Percentiles rank a stretch among this genome's conserved stretches.
Evolutionary conservation across 2,888 invertebrate species (phyloP).

Genomic region (Oxycera nigricornis): DNA sequence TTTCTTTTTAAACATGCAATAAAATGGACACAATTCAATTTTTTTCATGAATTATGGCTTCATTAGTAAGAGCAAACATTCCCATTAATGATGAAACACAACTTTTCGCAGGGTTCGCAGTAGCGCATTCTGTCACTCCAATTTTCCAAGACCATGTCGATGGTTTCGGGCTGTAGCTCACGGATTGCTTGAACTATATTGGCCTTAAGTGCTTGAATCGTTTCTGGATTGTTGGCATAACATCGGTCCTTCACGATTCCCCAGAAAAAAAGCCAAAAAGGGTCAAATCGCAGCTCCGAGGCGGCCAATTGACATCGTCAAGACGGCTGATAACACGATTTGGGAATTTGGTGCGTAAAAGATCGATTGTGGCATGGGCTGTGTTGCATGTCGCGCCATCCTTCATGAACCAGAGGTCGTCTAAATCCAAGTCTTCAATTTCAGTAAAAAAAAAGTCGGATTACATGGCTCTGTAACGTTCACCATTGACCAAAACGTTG

Average conservation of each 20-base stretch:
- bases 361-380: too few relatives aligned
- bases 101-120: too few relatives aligned
- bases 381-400: too few relatives aligned
- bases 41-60: neutral
- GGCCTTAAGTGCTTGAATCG: neutral
- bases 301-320: neutral
- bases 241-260: slow-evolving; percentile 11
- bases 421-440: too few relatives aligned
- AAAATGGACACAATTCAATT: neutral
- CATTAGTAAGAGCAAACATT: neutral
- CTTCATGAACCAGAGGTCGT: too few relatives aligned
- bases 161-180: neutral
- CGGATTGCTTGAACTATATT: slow-evolving; percentile 4
- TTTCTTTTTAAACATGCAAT: neutral
- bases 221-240: slow-evolving; percentile 11
- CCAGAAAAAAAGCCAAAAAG: too few relatives aligned
- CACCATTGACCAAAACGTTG: too few relatives aligned
- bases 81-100: neutral
- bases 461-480: too few relatives aligned
- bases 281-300: too few relatives aligned
- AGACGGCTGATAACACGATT: slow-evolving; percentile 20
- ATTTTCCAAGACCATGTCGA: slow-evolving; percentile 16
- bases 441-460: too few relatives aligned
- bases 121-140: neutral
- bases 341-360: too few relatives aligned